A percentile compares a stretch with the other conserved stretches of the same genome.
phyloP scores from a whole-genome alignment of 2,113 vertebrate genomes.

The Melanerpes formicivorus region DNA sequence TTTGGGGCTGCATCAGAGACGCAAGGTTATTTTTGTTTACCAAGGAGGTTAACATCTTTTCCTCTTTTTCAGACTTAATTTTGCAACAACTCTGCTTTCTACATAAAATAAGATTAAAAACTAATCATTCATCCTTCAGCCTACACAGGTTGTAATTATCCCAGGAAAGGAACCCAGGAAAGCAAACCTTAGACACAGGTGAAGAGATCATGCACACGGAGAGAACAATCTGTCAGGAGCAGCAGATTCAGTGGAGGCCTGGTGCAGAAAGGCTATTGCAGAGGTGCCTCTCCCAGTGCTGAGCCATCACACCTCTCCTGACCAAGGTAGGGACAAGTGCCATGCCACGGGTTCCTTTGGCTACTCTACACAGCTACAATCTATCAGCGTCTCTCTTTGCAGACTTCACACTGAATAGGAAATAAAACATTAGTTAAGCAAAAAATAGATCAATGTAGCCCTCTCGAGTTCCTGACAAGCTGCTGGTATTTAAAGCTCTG shows the following conservation, averaged over 20 bases:
- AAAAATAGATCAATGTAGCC: background rate
- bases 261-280: rapidly evolving
- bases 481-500: background rate
- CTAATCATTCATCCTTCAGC: background rate
- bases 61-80: background rate
- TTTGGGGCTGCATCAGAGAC: background rate
- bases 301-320: background rate
- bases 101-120: background rate
- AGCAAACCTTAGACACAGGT: background rate
- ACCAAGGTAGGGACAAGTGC: too few relatives aligned
- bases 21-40: background rate
- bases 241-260: background rate
- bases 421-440: background rate
- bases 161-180: background rate
- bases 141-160: background rate
- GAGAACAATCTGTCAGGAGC: too few relatives aligned
- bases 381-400: background rate
- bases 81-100: background rate
- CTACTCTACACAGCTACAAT: background rate
- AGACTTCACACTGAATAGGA: background rate
- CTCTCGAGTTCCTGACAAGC: background rate
- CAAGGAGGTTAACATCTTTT: background rate
- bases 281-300: background rate
- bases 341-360: rapidly evolving
- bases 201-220: rapidly evolving